Evolutionary conservation across 2,113 vertebrate species (phyloP).

Genomic region (Chaetops frenatus): DNA sequence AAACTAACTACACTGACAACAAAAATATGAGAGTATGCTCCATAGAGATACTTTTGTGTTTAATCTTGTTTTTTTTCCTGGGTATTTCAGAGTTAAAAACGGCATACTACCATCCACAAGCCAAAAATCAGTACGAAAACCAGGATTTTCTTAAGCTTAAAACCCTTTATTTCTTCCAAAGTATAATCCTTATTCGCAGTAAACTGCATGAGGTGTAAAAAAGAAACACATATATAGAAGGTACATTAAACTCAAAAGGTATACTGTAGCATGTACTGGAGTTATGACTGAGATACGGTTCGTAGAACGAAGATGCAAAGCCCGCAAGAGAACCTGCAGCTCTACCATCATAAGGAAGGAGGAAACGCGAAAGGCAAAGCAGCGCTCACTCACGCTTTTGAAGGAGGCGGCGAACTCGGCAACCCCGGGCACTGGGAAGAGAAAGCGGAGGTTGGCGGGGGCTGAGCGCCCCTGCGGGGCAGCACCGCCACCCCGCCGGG

Average conservation of each 20-base stretch:
- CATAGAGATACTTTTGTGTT: fast-evolving
- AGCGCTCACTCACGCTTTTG: slow-evolving; percentile 87
- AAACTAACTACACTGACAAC: not conserved
- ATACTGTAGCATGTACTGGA: fast-evolving
- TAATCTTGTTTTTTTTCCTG: not conserved
- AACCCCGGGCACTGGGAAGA: slow-evolving; percentile 89
- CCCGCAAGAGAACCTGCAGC: not conserved
- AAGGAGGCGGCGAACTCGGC: slow-evolving; percentile 97
- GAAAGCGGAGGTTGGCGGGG: not conserved
- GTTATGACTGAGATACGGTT: fast-evolving
- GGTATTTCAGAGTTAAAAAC: not conserved
- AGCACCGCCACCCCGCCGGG: not conserved
- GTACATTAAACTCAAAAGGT: fast-evolving
- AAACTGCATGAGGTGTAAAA: not conserved
- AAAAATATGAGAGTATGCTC: not conserved
- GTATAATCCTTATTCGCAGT: not conserved
- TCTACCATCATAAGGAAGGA: not conserved
- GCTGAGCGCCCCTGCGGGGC: not conserved
- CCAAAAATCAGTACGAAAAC: not conserved
- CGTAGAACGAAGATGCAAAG: fast-evolving
- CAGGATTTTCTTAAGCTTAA: fast-evolving
- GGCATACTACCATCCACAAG: not conserved
- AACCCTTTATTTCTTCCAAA: not conserved
- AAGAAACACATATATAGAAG: not conserved
- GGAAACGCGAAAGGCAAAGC: no score